Evolutionary conservation across 2,113 vertebrate species (phyloP).

Genomic region (Gymnorhina tibicen): DNA sequence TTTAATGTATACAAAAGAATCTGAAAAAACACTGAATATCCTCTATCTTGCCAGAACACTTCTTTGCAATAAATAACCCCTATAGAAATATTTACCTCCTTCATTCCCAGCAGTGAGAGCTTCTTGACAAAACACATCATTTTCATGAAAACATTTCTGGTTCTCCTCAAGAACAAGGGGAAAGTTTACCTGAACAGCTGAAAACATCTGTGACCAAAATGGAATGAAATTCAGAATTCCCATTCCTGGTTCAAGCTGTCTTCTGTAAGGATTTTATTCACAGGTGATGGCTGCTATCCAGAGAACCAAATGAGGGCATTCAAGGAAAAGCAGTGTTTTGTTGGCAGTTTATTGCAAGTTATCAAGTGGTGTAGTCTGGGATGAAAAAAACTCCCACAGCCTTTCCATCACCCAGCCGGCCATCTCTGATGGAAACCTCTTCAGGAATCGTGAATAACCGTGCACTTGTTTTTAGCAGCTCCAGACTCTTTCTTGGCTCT

Average conservation of each 20-base stretch:
- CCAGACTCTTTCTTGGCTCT: background rate
- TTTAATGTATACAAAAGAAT: background rate
- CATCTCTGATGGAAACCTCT: background rate
- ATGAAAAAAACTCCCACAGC: background rate
- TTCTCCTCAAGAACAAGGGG: background rate
- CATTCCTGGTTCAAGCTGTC: background rate
- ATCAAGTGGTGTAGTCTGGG: background rate
- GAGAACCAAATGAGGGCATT: background rate
- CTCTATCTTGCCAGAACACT: background rate
- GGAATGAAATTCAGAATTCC: background rate
- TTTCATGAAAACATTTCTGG: background rate
- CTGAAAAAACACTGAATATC: background rate
- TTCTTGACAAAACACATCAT: background rate
- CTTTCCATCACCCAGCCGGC: rapidly evolving
- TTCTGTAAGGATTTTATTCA: background rate
- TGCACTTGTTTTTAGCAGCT: background rate
- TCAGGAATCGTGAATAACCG: background rate
- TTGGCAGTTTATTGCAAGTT: background rate
- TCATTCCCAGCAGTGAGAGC: background rate
- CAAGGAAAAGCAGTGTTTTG: background rate
- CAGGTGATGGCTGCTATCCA: background rate
- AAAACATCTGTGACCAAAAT: background rate
- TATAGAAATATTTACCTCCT: background rate
- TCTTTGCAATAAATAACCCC: background rate
- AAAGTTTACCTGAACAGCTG: background rate